A percentile compares a stretch with the other conserved stretches of the same genome.
These are phyloP conservation scores for Drosophila rubida DNA, from an alignment of 2,888 invertebrate species.

Conservation along the genomic window DNA sequence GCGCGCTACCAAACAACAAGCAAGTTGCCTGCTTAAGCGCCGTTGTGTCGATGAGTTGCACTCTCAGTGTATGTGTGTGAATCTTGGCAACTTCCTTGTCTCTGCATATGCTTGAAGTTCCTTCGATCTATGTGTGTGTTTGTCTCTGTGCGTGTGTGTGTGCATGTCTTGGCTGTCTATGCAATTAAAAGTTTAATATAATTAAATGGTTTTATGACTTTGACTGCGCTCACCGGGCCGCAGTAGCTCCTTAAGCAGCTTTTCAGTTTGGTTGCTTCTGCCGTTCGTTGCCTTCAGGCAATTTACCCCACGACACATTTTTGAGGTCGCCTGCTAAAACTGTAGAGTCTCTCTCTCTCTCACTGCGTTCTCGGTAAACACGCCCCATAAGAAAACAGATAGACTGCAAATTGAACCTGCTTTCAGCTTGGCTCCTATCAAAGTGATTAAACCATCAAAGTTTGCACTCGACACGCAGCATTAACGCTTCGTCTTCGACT, in stretches of 20 bases:
- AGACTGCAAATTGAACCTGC: conserved; percentile 50
- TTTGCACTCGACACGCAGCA: conserved; percentile 77
- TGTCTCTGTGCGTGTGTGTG: conserved; percentile 45
- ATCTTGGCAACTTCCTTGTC: conserved; percentile 33
- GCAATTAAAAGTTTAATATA: conserved; percentile 84
- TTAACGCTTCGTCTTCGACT: conserved; percentile 63
- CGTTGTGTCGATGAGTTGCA: conserved; percentile 1
- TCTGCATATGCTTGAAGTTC: conserved; percentile 67
- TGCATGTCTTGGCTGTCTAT: conserved; percentile 67
- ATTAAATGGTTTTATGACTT: conserved; percentile 83
- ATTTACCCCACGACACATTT: conserved; percentile 55
- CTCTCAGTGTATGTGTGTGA: conserved; percentile 6
- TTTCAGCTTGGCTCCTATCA: conserved; percentile 49
- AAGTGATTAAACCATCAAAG: conserved; percentile 79
- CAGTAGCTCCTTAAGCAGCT: conserved; percentile 46
- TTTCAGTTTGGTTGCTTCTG: conserved; percentile 29
- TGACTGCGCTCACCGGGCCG: conserved; percentile 57
- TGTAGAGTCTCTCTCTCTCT: conserved; percentile 24
- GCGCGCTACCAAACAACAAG: conserved; percentile 42
- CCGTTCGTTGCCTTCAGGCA: conserved; percentile 17
- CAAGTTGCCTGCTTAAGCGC: conserved; percentile 62
- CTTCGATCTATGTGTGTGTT: conserved; percentile 21
- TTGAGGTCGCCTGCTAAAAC: conserved; percentile 41
- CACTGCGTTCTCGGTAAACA: conserved; percentile 43
- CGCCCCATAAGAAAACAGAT: conserved; percentile 38